Evolutionary conservation across 2,113 vertebrate species (phyloP).

Genomic region (Synchiropus splendidus): DNA sequence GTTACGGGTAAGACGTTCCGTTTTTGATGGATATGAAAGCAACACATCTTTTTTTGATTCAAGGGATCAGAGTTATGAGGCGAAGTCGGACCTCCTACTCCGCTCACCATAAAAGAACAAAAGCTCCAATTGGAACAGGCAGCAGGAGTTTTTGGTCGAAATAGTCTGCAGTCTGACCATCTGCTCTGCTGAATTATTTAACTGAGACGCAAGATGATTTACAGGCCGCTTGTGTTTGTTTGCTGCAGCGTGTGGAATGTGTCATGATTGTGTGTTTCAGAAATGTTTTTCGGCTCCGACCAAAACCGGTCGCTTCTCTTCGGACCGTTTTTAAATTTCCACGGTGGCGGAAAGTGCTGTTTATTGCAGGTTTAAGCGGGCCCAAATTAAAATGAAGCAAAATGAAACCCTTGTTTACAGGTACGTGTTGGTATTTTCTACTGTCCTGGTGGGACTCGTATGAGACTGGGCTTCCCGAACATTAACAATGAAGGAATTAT

Average conservation of each 20-base stretch:
- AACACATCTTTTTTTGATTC: neutral
- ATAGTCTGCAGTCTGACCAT: too few relatives aligned
- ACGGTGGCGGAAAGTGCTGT: too few relatives aligned
- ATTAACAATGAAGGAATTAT: too few relatives aligned
- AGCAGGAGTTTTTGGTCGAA: neutral
- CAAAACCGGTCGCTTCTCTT: too few relatives aligned
- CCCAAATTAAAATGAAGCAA: too few relatives aligned
- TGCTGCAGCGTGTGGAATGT: slow-evolving; percentile 27
- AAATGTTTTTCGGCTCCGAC: neutral
- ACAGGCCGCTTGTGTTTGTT: slow-evolving; percentile 12
- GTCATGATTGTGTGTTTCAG: slow-evolving; percentile 4
- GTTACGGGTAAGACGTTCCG: neutral
- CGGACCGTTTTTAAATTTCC: too few relatives aligned
- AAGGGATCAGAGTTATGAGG: slow-evolving; percentile 33
- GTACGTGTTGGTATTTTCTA: too few relatives aligned
- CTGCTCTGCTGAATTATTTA: slow-evolving; percentile 3
- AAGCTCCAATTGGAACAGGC: slow-evolving; percentile 12
- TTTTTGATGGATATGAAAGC: slow-evolving; percentile 1
- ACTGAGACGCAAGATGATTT: slow-evolving; percentile 1
- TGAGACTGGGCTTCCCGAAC: too few relatives aligned
- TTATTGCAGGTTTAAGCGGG: too few relatives aligned
- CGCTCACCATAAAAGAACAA: slow-evolving; percentile 39
- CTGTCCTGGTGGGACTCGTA: too few relatives aligned
- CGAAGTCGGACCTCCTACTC: slow-evolving; percentile 22
- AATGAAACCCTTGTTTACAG: too few relatives aligned